Evolutionary conservation across 2,113 vertebrate species (phyloP).

Genomic region (Pleuronectes platessa): DNA sequence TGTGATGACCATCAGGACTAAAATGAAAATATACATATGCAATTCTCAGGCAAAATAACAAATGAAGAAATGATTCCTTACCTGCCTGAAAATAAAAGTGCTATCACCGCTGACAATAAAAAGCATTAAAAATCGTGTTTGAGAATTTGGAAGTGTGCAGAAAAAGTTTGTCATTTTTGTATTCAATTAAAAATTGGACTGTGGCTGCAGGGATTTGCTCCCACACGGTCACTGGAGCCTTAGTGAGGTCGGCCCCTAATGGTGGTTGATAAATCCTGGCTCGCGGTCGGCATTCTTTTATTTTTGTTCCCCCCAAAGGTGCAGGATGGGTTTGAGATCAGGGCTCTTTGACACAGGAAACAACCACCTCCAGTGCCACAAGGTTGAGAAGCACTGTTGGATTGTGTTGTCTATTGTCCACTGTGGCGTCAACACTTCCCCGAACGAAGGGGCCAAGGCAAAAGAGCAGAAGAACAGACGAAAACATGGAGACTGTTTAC

Average conservation of each 20-base stretch:
- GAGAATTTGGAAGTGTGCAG: too few relatives aligned
- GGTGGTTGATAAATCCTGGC: not conserved
- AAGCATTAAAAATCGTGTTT: not conserved
- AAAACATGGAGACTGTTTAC: not conserved
- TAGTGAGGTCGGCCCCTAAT: not conserved
- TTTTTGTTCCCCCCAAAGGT: conserved; percentile 1
- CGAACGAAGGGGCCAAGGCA: not conserved
- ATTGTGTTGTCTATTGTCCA: not conserved
- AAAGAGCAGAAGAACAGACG: not conserved
- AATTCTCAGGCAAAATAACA: not conserved
- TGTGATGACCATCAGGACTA: conserved; percentile 10
- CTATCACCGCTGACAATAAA: too few relatives aligned
- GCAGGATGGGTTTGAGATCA: conserved; percentile 1
- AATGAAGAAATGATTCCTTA: not conserved
- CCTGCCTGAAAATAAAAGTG: too few relatives aligned
- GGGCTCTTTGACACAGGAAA: not conserved
- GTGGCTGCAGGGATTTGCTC: not conserved
- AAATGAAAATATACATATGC: conserved; percentile 11
- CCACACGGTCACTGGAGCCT: not conserved
- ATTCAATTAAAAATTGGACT: not conserved
- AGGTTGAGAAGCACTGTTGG: not conserved
- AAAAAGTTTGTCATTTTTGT: not conserved
- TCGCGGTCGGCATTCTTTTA: not conserved
- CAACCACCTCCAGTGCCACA: not conserved
- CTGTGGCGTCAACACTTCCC: not conserved